phyloP scores from a whole-genome alignment of 2,888 invertebrate species.

The Amiota communis region DNA sequence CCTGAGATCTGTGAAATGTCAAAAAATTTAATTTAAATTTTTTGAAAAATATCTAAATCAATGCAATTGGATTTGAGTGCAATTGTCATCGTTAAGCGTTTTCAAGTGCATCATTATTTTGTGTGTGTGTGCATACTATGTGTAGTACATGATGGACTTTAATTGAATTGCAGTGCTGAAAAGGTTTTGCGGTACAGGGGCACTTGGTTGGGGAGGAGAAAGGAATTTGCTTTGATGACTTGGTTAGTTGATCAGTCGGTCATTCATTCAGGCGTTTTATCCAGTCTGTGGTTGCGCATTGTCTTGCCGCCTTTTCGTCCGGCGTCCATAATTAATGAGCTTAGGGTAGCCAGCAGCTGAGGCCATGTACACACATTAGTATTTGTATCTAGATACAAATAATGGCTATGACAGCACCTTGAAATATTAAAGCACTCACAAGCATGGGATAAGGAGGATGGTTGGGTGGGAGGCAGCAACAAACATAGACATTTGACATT shows the following conservation, averaged over 20 bases:
- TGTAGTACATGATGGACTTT: conserved; percentile 53
- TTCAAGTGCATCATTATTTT: conserved; percentile 30
- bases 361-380: not conserved
- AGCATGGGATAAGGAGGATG: too few relatives aligned
- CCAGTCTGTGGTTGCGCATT: not conserved
- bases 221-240: conserved; percentile 23
- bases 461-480: too few relatives aligned
- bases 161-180: conserved; percentile 37
- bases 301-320: not conserved
- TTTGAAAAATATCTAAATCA: not conserved
- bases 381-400: too few relatives aligned
- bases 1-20: conserved; percentile 8
- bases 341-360: conserved; percentile 1
- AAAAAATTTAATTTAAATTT: conserved; percentile 5
- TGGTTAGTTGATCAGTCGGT: conserved; percentile 24
- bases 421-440: not conserved
- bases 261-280: conserved; percentile 25
- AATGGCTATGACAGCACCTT: conserved; percentile 1
- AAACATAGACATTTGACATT: too few relatives aligned
- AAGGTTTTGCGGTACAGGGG: not conserved
- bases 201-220: not conserved
- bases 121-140: too few relatives aligned
- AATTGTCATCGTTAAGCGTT: conserved; percentile 11
- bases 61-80: not conserved
- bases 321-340: conserved; percentile 10